Evolutionary conservation across 2,113 vertebrate genomes (phyloP).

Genomic region (Hippocampus zosterae): DNA sequence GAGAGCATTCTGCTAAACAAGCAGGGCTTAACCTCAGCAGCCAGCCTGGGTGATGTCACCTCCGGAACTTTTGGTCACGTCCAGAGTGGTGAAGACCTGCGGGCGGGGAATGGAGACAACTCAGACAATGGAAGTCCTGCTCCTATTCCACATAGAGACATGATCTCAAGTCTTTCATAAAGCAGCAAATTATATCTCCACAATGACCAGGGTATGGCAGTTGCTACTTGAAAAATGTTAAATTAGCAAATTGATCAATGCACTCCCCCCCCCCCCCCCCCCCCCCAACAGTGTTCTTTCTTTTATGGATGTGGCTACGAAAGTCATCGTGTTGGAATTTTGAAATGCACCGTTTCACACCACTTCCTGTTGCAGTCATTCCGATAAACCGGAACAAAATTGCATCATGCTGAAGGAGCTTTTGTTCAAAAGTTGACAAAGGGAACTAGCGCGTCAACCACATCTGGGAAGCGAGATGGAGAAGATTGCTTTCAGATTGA

Average conservation of each 20-base stretch:
- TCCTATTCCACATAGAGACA: neutral
- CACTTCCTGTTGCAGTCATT: slow-evolving; percentile 1
- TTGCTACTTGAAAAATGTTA: neutral
- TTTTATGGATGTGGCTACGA: too few species aligned
- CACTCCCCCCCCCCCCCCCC: too few species aligned
- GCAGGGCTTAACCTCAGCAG: slow-evolving; percentile 98
- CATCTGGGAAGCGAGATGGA: too few species aligned
- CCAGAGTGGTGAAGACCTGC: slow-evolving; percentile 89
- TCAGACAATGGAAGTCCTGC: neutral
- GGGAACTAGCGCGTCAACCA: too few species aligned
- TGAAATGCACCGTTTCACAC: too few species aligned
- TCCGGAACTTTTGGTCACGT: slow-evolving; percentile 85
- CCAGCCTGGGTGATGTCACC: slow-evolving; percentile 79
- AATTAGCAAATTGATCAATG: too few species aligned
- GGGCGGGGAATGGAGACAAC: neutral
- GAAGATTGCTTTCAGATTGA: neutral
- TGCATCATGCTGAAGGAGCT: neutral
- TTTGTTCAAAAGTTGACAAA: too few species aligned
- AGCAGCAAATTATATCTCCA: neutral
- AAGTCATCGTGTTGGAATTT: too few species aligned
- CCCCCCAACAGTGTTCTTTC: too few species aligned
- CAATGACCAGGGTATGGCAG: neutral
- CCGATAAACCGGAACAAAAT: neutral
- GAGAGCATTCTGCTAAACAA: slow-evolving; percentile 70
- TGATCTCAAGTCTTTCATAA: neutral